Base-by-base conservation (phyloP, 2,888 invertebrate species). In the Plagiodera versicolora region DNA sequence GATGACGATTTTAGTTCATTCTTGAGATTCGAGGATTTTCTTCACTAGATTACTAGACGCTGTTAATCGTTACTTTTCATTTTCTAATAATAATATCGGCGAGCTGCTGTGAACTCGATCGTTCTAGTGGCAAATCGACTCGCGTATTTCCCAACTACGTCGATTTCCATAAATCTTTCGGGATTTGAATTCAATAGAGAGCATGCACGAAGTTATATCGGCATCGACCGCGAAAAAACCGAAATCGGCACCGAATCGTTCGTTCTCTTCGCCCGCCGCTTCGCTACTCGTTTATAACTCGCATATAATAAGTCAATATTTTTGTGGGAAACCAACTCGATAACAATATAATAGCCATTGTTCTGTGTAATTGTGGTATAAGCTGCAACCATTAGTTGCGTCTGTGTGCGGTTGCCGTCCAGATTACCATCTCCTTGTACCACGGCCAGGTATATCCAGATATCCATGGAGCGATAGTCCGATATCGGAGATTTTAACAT, bases 261-360 rank as follows among this genome's bases (percentile, higher is more conserved):
- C 52, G 52, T 52, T 52, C 39, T 52, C 53, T 44, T 35, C 53
- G 35, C 53, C 28, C 20, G 44, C 44, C 44, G 44, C 53, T 53
- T 44, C 44, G 44, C 53, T n/a, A n/a, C n/a, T 52, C 14, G 53
- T 53, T 24, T 53, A 44, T 32, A 53, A 45, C 44, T 44, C 24
- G 53, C 53, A 53, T 53, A 53, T 77, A 79, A 78, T 78, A 79
- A 78, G 79, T 79, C 78, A 78, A 79, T 79, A 79, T 79, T 79
- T 79, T 79, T 79, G 77, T 76, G 71, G 69, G 62, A 62, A 58
- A 73, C 72, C 74, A 75, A 75, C 77, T 75, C 77, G 78, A 79
- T 79, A 79, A 79, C 78, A 79, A 79, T 78, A 79, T 79, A 79
- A 79, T 79, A 76, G 79, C 77, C 75, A 80, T 80, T 80, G 79